Evolutionary conservation across 2,888 invertebrate species (phyloP), one percentile per base, ranked within the genome.

Genomic region (Gisinianus flammeolus): DNA sequence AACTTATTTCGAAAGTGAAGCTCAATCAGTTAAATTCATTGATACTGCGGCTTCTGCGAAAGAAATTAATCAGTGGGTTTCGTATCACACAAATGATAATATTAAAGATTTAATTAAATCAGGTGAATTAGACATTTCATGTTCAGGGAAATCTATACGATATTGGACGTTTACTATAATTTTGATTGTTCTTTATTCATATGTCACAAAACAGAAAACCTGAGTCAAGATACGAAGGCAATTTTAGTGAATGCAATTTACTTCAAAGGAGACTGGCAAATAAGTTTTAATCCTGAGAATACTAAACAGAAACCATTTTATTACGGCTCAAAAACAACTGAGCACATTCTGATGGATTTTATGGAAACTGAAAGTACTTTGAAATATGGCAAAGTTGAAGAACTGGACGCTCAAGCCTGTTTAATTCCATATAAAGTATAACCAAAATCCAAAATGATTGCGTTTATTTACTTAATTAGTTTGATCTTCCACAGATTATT

Each of bases 181-280:
- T n/a, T n/a, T n/a, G n/a, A n/a, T n/a, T n/a, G n/a, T n/a, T n/a
- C n/a, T n/a, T n/a, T n/a, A n/a, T n/a, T n/a, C n/a, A n/a, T n/a
- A n/a, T n/a, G n/a, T n/a, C n/a, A n/a, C n/a, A n/a, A n/a, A n/a
- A n/a, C 28, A 75, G 75, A 28, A 6, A 35, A 44, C n/a, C 0
- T 75, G 19, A 2, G 28, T 2, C 16, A 26, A 10, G 67, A 75
- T 31, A 75, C 75, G 0, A 19, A 26, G 28, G 44, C 66, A 16
- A 28, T 75, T 1, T 44, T 75, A 19, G 35, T 75, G 22, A 75
- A 75, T 54, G 68, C 66, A 8, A 67, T 67, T 26, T 75, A 75
- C 67, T 68, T 75, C 44, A 75, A 75, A 12, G 75, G 66, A 10
- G 67, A 44, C 16, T 75, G 67, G 67, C 31, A 30, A 8, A 35